Evolutionary conservation across 2,113 vertebrate genomes (phyloP), one percentile per base, ranked within the genome.

Genomic region (Crotophaga sulcirostris): DNA sequence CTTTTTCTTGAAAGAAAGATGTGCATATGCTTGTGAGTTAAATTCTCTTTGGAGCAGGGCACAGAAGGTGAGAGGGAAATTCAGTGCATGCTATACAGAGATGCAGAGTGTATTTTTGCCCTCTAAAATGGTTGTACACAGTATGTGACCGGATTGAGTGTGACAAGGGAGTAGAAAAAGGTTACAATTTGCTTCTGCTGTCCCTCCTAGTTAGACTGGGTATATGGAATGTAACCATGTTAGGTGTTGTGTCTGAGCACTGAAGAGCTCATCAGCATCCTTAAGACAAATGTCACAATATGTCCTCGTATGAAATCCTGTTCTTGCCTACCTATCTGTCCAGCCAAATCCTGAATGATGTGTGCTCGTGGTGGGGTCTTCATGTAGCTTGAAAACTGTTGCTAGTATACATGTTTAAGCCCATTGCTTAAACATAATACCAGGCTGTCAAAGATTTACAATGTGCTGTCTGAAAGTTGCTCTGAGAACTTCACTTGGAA

Each of bases 321-420:
- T 7, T 69, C 12, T 82, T n/a, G 6, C 19, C 45, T 69, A 4
- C 4, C 44, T 76, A 5, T 44, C 28, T 82, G 21, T 68, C 42
- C 31, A 23, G 42, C 29, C 42, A 47, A 62, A 38, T 7, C 33
- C 33, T 8, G 9, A 85, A 73, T 16, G 16, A 28, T 33, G 31
- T 3, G 1, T 60, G 36, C 42, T 59, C 0, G 0, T 68, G 23
- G 24, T 55, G 21, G 11, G 16, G 16, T 31, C 40, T 89, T 62
- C 70, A 24, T 17, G 36, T 21, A 69, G 16, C 66, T 96, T 72
- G 58, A 87, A 95, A 92, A n/a, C 11, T 47, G 62, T 74, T 94
- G 13, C 40, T 84, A 44, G 33, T 33, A 24, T n/a, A 58, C 33
- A 21, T 15, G 6, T 67, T 91, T 58, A 38, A 93, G 36, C 31